phyloP scores from a whole-genome alignment of 2,113 vertebrate genomes.

The Phainopepla nitens region DNA sequence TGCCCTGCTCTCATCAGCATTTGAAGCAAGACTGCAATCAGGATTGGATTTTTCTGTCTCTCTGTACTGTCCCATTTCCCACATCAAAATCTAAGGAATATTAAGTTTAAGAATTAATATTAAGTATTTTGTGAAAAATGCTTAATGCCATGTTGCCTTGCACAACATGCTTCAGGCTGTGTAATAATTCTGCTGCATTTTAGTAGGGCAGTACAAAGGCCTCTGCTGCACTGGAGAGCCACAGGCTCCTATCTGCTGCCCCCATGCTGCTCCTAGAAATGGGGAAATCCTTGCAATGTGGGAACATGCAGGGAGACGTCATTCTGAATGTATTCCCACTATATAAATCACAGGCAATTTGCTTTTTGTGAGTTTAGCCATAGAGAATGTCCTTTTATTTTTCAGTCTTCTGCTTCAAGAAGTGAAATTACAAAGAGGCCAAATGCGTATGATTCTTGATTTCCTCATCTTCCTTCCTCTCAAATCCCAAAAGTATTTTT shows the following conservation, averaged over 20 bases:
- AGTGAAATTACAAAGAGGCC: background rate
- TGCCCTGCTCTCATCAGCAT: background rate
- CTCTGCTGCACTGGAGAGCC: background rate
- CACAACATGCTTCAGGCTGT: background rate
- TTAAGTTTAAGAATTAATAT: background rate
- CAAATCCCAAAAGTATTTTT: background rate
- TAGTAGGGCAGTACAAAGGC: fast-evolving
- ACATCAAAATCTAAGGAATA: background rate
- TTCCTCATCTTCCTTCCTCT: background rate
- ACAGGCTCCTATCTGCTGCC: background rate
- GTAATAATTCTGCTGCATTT: background rate
- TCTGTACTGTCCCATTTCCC: background rate
- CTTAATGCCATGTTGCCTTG: background rate
- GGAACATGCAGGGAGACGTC: background rate
- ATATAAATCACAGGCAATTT: background rate
- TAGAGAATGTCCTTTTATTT: background rate
- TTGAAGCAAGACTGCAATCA: background rate
- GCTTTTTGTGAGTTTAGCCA: background rate
- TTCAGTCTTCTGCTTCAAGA: background rate
- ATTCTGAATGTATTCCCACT: background rate
- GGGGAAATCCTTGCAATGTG: background rate
- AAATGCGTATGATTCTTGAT: background rate
- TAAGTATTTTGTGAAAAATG: background rate
- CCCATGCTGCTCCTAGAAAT: background rate
- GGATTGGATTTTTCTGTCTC: background rate